Conservation (phyloP, 2,888 invertebrate genomes). For the Crocallis elinguaria region DNA sequence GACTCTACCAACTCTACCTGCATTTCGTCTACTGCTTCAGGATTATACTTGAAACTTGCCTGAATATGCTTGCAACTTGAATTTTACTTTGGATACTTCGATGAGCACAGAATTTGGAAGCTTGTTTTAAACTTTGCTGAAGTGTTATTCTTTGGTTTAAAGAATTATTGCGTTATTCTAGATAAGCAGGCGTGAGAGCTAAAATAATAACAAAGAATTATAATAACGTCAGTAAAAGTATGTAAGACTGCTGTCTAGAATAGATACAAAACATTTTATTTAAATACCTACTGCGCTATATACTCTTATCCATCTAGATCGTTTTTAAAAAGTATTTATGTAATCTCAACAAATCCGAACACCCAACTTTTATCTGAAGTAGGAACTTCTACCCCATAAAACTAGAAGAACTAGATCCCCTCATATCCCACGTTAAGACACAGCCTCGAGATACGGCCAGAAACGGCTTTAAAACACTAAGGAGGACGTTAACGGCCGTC, state of each 20-base stretch:
- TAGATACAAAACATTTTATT: no score
- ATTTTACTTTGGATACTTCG: conserved; percentile 24
- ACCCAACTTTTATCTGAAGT: background rate
- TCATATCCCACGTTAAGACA: conserved; percentile 11
- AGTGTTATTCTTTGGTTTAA: conserved; percentile 13
- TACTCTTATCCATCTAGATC: no score
- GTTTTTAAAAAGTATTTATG: no score
- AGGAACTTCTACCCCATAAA: background rate
- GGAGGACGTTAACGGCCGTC: conserved; percentile 25
- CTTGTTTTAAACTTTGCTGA: conserved; percentile 3
- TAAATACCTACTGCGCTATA: no score
- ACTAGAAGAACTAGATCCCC: conserved; percentile 5
- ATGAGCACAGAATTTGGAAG: conserved; percentile 17
- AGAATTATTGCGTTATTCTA: no score
- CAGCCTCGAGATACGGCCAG: conserved; percentile 14
- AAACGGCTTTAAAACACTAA: conserved; percentile 31
- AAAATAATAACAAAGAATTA: no score
- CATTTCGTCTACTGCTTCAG: conserved; percentile 1
- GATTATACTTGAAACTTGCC: conserved; percentile 20
- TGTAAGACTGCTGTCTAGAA: no score
- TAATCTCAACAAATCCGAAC: no score
- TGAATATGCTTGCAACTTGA: conserved; percentile 12
- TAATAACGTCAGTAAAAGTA: no score
- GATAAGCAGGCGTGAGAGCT: no score
- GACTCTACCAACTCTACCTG: conserved; percentile 7